Conservation (phyloP, 2,113 vertebrate genomes). For the Podarcis raffonei region DNA sequence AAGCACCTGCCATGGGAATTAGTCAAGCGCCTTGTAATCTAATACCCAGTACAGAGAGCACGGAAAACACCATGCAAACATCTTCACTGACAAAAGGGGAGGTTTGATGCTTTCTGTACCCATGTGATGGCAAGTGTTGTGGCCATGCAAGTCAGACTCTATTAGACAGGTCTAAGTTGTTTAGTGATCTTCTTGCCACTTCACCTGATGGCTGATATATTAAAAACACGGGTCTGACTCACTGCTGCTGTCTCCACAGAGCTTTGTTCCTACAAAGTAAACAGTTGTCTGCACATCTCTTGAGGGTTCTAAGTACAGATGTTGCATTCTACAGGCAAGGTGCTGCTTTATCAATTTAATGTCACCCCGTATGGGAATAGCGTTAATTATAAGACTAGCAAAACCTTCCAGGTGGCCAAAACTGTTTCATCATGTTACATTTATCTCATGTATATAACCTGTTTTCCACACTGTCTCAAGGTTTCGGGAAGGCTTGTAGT, state of each 20-base stretch:
- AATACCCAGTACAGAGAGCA: slow-evolving; percentile 26
- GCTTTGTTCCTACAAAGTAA: slow-evolving; percentile 20
- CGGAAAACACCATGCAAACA: background rate
- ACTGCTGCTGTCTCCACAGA: slow-evolving; percentile 3
- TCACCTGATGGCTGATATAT: background rate
- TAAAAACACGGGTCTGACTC: background rate
- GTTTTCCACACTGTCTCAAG: background rate
- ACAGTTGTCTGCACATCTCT: background rate
- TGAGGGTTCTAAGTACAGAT: slow-evolving; percentile 32
- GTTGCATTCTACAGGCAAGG: slow-evolving; percentile 5
- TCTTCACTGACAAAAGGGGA: background rate
- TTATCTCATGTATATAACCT: slow-evolving; percentile 12
- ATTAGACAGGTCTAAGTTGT: background rate
- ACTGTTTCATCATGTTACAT: background rate
- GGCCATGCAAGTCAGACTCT: background rate
- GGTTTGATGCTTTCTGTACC: background rate
- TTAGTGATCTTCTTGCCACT: background rate
- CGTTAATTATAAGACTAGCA: slow-evolving; percentile 50
- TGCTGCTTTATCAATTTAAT: slow-evolving; percentile 36
- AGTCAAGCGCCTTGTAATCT: slow-evolving; percentile 63
- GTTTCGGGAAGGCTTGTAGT: background rate
- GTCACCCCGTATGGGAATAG: slow-evolving; percentile 22
- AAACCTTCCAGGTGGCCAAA: slow-evolving; percentile 20
- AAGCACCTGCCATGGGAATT: slow-evolving; percentile 64
- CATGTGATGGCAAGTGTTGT: background rate